Evolutionary conservation across 2,888 invertebrate genomes (phyloP), one percentile per base, ranked within the genome.

Genomic region (Ecliptopera silaceata): DNA sequence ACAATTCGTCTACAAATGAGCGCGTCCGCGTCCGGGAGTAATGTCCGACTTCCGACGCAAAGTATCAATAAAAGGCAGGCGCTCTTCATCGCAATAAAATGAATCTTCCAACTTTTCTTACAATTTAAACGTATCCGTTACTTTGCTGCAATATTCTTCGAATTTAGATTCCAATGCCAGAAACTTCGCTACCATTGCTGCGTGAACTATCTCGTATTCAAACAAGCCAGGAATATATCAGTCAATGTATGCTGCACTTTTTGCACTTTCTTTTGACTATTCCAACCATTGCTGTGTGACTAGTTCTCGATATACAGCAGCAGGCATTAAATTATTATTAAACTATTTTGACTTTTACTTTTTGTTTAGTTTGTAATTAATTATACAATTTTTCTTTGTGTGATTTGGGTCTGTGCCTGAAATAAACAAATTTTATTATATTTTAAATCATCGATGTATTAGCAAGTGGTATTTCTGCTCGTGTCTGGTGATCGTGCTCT

Each of bases 21-120:
- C n/a, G n/a, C 53, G 47, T 38, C 8, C 15, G 29, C 12, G 26
- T 34, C 4, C 15, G 29, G 39, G 48, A 51, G 51, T 63, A 53
- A 60, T 26, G 18, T 17, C 34, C 59, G 38, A 45, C 34, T 49
- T 53, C 61, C 53, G 45, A 36, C 51, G 18, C 56, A 12, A 64
- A 59, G 52, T 59, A 57, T 61, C 61, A 55, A 61, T 64, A 61
- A 64, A 59, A 54, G 55, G 55, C 59, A 64, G 59, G 42, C 54
- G 64, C 52, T 61, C 56, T 34, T 52, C 51, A 36, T 42, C 47
- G 63, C 61, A 52, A 56, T 61, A 46, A 56, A 56, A 61, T 59
- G 51, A 56, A 57, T 55, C 43, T 52, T 45, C 32, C 56, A 64
- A 61, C 51, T 61, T 57, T 60, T 51, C 48, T 56, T 52, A 56